These are phyloP conservation scores for Pseudocheirus occidentalis DNA, from an alignment of 2,797 vertebrate species.

Conservation along the genomic window DNA sequence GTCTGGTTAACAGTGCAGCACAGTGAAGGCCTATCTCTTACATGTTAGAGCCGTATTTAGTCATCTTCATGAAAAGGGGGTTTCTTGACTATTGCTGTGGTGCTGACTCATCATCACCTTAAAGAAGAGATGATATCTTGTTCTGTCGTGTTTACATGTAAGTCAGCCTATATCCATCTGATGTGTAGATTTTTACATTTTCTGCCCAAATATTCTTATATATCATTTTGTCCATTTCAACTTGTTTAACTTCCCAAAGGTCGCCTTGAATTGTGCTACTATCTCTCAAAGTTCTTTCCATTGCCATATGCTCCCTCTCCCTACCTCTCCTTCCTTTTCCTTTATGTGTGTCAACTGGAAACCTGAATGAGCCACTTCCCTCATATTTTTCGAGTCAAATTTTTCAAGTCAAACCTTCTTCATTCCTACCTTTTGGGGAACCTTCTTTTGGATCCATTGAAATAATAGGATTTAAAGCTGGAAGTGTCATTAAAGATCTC, in stretches of 20 bases:
- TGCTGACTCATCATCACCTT: constrained; percentile 11
- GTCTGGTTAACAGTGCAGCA: background rate
- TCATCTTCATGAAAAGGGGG: constrained; percentile 19
- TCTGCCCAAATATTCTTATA: background rate
- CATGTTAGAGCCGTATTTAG: background rate
- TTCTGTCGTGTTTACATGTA: constrained; percentile 1
- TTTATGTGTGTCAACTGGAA: constrained; percentile 12
- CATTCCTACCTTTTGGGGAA: constrained; percentile 58
- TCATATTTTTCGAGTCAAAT: constrained; percentile 66
- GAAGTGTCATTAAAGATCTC: background rate
- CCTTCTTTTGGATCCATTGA: background rate
- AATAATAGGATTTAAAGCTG: background rate
- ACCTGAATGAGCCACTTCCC: constrained; percentile 60
- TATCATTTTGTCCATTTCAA: background rate
- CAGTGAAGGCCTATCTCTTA: background rate
- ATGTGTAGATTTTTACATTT: background rate
- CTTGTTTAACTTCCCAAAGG: background rate
- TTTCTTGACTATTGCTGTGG: constrained; percentile 10
- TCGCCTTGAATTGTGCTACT: background rate
- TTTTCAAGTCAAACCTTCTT: constrained; percentile 52
- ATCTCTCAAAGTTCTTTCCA: background rate
- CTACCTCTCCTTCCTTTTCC: background rate
- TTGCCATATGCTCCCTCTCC: background rate
- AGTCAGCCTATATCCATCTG: background rate
- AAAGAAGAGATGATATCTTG: constrained; percentile 22